Percentiles rank a stretch among this genome's conserved stretches.
Evolutionary conservation across 37 sponge, comb jelly and placozoan species (phyloP).

Genomic region (Cliona cf. orientalis): DNA sequence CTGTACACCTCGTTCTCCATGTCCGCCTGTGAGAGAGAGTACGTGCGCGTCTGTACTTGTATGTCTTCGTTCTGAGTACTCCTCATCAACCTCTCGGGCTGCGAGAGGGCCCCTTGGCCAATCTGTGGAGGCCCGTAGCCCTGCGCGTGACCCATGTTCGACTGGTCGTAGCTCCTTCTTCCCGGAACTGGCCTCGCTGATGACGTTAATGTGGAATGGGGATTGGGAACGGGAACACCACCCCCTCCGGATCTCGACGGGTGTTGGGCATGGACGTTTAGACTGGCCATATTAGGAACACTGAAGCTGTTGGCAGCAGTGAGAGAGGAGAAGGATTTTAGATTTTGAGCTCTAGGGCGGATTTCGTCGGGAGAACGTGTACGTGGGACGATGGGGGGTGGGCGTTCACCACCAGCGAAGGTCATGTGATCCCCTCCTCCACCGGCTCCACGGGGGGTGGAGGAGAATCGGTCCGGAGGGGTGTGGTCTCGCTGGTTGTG

Average conservation of each 20-base stretch:
- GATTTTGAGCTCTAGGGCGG: neutral
- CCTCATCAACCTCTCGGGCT: slow-evolving; percentile 19
- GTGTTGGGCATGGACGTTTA: neutral
- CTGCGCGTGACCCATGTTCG: neutral
- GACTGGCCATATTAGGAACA: slow-evolving; percentile 4
- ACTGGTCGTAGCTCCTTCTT: neutral
- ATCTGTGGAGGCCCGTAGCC: neutral
- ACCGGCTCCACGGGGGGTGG: neutral
- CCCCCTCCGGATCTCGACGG: too few relatives aligned
- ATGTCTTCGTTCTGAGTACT: too few relatives aligned
- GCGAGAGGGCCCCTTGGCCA: slow-evolving; percentile 8
- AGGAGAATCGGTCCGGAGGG: neutral
- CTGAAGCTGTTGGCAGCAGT: slow-evolving; percentile 12
- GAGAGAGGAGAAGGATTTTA: neutral
- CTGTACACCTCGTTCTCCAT: slow-evolving; percentile 31
- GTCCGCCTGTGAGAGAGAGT: slow-evolving; percentile 8
- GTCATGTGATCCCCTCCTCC: neutral
- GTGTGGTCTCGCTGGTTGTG: neutral
- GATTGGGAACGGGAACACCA: too few relatives aligned
- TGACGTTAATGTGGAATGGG: too few relatives aligned
- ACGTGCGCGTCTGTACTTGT: too few relatives aligned
- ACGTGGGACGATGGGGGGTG: neutral
- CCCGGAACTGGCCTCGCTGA: too few relatives aligned
- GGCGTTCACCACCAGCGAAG: neutral
- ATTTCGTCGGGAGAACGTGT: neutral